phyloP scores from a whole-genome alignment of 2,113 vertebrate species.

The Plestiodon gilberti region DNA sequence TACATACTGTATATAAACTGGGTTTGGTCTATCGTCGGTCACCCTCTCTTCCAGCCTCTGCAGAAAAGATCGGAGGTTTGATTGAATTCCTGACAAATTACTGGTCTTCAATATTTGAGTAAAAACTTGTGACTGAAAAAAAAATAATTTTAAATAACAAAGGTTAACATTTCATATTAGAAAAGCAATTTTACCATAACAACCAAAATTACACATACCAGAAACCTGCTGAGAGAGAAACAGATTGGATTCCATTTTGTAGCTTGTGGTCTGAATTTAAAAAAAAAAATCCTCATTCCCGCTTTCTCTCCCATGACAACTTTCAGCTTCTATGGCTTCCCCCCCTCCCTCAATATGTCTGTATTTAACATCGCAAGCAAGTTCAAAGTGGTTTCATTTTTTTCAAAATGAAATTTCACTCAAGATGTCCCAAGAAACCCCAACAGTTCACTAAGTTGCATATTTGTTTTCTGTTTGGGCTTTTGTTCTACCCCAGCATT shows the following conservation, averaged over 20 bases:
- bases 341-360: background rate
- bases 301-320: background rate
- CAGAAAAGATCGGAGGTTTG: background rate
- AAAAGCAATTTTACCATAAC: background rate
- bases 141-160: background rate
- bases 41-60: background rate
- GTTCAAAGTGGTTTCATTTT: background rate
- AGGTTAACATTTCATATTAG: background rate
- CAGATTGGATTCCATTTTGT: background rate
- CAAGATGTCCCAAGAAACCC: background rate
- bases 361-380: slow-evolving; percentile 24
- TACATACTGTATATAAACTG: background rate
- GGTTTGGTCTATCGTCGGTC: background rate
- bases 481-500: slow-evolving; percentile 8
- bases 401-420: background rate
- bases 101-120: background rate
- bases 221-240: background rate
- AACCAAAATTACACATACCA: background rate
- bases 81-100: background rate
- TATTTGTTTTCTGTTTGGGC: slow-evolving; percentile 12
- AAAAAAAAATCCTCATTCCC: background rate
- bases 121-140: background rate
- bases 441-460: background rate
- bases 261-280: background rate
- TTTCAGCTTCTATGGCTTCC: background rate